A percentile compares a stretch with the other conserved stretches of the same genome.
phyloP scores from a whole-genome alignment of 2,888 invertebrate genomes.

The Drepanosiphum platanoidis region DNA sequence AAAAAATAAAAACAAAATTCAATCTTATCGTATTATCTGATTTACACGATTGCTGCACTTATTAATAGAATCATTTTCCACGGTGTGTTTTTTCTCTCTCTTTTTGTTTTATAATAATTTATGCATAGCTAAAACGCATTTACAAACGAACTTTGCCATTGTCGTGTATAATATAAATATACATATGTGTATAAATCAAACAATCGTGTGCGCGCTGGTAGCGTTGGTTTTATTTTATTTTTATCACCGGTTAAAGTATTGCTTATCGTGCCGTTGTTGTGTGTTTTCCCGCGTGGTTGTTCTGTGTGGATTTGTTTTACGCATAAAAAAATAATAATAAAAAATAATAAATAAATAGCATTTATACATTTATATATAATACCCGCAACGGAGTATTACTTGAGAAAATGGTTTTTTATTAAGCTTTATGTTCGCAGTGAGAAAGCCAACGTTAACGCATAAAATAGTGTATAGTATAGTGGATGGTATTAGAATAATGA shows the following conservation, averaged over 20 bases:
- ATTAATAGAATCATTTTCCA: background rate
- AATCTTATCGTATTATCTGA: background rate
- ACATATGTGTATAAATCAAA: too few species aligned
- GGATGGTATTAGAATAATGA: conserved; percentile 9
- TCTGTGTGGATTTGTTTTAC: background rate
- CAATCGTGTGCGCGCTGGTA: too few species aligned
- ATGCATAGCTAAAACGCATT: background rate
- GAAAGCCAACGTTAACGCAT: background rate
- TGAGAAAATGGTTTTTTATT: conserved; percentile 19
- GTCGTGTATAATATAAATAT: too few species aligned
- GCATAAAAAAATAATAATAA: background rate
- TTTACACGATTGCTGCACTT: background rate
- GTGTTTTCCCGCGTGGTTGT: too few species aligned
- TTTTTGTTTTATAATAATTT: too few species aligned
- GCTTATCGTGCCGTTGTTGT: background rate
- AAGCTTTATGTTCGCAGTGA: background rate
- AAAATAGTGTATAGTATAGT: background rate
- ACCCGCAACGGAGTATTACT: background rate
- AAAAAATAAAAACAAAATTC: background rate
- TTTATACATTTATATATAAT: conserved; percentile 5
- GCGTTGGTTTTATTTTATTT: background rate
- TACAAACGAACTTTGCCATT: background rate
- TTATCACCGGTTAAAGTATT: background rate
- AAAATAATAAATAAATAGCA: background rate
- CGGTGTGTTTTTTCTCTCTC: too few species aligned